phyloP scores from a whole-genome alignment of 2,113 vertebrate species.

The Trematomus loennbergii region DNA sequence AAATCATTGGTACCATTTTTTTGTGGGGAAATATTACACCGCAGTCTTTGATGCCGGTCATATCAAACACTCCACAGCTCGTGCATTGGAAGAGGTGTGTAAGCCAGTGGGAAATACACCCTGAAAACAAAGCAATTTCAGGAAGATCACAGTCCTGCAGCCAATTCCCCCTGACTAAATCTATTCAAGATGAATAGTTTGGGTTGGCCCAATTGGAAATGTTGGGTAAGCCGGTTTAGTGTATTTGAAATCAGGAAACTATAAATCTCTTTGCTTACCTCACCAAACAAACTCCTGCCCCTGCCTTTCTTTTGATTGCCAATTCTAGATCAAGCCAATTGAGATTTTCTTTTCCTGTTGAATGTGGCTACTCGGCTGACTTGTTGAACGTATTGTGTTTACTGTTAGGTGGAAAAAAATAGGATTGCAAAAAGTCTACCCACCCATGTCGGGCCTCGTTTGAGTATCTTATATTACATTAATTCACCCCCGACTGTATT shows the following conservation, averaged over 20 bases:
- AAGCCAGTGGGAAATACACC: slow-evolving; percentile 57
- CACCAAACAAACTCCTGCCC: slow-evolving; percentile 17
- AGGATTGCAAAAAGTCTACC: neutral
- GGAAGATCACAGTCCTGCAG: slow-evolving; percentile 62
- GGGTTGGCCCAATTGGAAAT: slow-evolving; percentile 55
- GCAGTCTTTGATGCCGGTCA: slow-evolving; percentile 24
- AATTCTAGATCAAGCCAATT: slow-evolving; percentile 4
- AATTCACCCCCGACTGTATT: slow-evolving; percentile 59
- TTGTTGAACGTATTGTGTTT: too few relatives aligned
- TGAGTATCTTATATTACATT: slow-evolving; percentile 34
- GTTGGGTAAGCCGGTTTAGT: slow-evolving; percentile 25
- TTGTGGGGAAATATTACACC: slow-evolving; percentile 25
- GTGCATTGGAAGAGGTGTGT: slow-evolving; percentile 16
- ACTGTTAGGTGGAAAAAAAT: neutral
- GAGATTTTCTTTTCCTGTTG: slow-evolving; percentile 10
- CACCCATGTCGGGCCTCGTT: neutral
- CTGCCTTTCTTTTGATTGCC: slow-evolving; percentile 21
- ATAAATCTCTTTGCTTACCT: slow-evolving; percentile 40
- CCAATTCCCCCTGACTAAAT: slow-evolving; percentile 54
- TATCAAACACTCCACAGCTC: slow-evolving; percentile 43
- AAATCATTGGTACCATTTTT: slow-evolving; percentile 22
- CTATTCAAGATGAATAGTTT: slow-evolving; percentile 67
- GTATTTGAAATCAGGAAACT: slow-evolving; percentile 40
- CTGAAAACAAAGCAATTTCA: slow-evolving; percentile 69
- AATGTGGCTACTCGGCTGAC: slow-evolving; percentile 15